Evolutionary conservation across 2,888 invertebrate species (phyloP).

Genomic region (Silvanus unidentatus): DNA sequence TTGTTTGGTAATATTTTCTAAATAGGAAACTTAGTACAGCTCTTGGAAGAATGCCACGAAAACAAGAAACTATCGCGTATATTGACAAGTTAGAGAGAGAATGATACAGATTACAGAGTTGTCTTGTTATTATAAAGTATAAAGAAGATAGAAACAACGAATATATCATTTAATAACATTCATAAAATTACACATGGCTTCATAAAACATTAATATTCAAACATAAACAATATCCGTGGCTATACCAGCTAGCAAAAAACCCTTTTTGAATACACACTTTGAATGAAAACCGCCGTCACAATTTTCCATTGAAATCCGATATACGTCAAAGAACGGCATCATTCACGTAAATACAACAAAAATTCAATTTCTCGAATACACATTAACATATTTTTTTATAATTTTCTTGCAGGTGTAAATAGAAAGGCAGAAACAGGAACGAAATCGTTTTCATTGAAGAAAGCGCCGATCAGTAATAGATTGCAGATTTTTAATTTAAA

Average conservation of each 20-base stretch:
- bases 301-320: not conserved
- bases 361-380: too few relatives aligned
- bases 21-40: not conserved
- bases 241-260: too few relatives aligned
- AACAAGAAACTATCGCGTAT: slow-evolving; percentile 16
- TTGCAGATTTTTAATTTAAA: not conserved
- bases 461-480: not conserved
- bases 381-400: too few relatives aligned
- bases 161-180: slow-evolving; percentile 11
- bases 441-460: not conserved
- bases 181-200: slow-evolving; percentile 7
- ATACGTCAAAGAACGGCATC: not conserved
- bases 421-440: not conserved
- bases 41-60: slow-evolving; percentile 1
- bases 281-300: too few relatives aligned
- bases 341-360: not conserved
- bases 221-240: not conserved
- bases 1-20: not conserved
- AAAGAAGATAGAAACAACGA: slow-evolving; percentile 14
- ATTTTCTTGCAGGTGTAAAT: too few relatives aligned
- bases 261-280: too few relatives aligned
- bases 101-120: slow-evolving; percentile 11
- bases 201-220: slow-evolving; percentile 5
- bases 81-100: slow-evolving; percentile 31
- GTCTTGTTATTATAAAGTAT: slow-evolving; percentile 11